Evolutionary conservation across 1,140 invertebrate genomes (phyloP).

Genomic region (Wasmannia auropunctata): DNA sequence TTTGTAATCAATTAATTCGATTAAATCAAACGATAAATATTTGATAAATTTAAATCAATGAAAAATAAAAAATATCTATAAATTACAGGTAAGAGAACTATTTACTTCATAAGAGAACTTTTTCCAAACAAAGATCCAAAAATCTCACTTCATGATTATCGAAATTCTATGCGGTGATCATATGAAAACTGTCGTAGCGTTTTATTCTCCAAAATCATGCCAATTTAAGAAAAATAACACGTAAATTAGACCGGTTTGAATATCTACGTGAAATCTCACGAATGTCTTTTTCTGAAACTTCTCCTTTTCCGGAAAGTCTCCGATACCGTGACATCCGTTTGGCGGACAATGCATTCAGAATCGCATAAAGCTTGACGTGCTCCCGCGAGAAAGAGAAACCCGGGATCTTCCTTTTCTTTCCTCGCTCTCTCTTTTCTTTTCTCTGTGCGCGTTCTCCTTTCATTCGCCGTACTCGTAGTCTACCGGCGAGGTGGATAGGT

Average conservation of each 20-base stretch:
- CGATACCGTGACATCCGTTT: neutral
- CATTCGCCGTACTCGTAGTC: neutral
- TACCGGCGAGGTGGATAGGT: slow-evolving; percentile 68
- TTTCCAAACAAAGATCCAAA: no score
- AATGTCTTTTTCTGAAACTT: neutral
- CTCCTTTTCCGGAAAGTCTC: neutral
- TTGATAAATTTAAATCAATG: no score
- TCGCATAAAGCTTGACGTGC: neutral
- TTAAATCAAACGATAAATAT: no score
- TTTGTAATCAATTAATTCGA: no score
- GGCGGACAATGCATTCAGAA: slow-evolving; percentile 12
- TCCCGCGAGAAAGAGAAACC: neutral
- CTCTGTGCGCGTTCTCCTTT: neutral
- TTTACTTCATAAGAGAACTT: no score
- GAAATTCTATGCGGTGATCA: no score
- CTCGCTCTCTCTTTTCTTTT: slow-evolving; percentile 19
- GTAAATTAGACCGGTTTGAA: neutral
- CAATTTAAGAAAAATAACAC: neutral
- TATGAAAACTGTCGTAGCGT: no score
- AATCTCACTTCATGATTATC: no score
- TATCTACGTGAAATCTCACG: neutral
- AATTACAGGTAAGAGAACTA: no score
- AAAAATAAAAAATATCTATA: no score
- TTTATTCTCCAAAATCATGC: neutral
- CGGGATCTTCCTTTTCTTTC: slow-evolving; percentile 17